Conservation (phyloP, 2,797 vertebrate genomes). For the Chaetodon trifasciatus region DNA sequence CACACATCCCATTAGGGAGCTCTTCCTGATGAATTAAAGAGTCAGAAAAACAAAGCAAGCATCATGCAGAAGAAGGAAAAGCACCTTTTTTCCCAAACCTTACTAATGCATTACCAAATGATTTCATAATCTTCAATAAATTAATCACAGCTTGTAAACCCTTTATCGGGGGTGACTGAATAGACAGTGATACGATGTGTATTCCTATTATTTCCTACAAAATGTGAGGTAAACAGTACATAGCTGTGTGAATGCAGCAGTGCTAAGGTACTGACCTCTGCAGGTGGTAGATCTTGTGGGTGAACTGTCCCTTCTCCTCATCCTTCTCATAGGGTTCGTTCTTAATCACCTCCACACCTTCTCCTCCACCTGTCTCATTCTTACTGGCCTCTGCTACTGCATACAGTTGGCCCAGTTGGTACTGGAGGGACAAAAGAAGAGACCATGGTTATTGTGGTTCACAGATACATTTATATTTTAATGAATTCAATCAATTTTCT, state of each 20-base stretch:
- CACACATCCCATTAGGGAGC: too few relatives aligned
- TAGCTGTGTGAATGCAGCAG: not conserved
- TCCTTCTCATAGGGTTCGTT: conserved; percentile 94
- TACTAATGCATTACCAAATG: too few relatives aligned
- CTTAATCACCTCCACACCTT: conserved; percentile 94
- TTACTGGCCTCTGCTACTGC: conserved; percentile 98
- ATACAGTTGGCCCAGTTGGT: conserved; percentile 97
- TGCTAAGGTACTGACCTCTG: conserved; percentile 86
- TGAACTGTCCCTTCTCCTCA: conserved; percentile 95
- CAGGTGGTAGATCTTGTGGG: conserved; percentile 98
- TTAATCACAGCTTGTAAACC: too few relatives aligned
- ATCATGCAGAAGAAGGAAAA: too few relatives aligned
- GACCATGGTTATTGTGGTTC: not conserved
- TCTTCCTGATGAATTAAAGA: too few relatives aligned
- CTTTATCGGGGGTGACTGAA: too few relatives aligned
- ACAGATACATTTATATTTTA: not conserved
- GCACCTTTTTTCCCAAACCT: too few relatives aligned
- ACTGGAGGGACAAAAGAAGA: conserved; percentile 80
- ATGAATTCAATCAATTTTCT: not conserved
- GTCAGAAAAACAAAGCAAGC: too few relatives aligned
- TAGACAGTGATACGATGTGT: too few relatives aligned
- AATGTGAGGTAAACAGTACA: not conserved
- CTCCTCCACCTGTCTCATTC: conserved; percentile 96
- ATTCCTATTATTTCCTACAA: too few relatives aligned
- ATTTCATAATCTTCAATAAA: too few relatives aligned